Evolutionary conservation across 2,888 invertebrate genomes (phyloP).

Genomic region (Drosophila fulvimacula): DNA sequence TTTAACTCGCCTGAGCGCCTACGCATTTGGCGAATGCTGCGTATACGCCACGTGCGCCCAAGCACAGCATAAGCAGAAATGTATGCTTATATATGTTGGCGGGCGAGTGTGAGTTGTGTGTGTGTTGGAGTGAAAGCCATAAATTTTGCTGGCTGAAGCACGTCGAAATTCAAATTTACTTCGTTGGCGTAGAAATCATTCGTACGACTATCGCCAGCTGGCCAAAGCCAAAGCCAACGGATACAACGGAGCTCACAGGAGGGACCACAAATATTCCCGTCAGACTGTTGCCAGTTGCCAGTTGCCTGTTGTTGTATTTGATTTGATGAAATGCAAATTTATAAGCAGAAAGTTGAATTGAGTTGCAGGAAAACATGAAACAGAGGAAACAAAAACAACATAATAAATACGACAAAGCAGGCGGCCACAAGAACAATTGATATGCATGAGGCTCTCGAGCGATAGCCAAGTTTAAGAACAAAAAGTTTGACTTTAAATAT

Average conservation of each 20-base stretch:
- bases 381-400: conserved; percentile 25
- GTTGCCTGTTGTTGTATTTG: conserved; percentile 32
- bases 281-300: conserved; percentile 23
- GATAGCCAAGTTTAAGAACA: not conserved
- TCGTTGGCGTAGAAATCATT: conserved; percentile 44
- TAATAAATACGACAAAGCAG: conserved; percentile 44
- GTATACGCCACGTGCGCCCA: conserved; percentile 56
- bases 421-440: conserved; percentile 37
- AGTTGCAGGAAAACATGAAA: conserved; percentile 34
- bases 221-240: conserved; percentile 25
- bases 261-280: conserved; percentile 25
- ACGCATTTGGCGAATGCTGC: conserved; percentile 39
- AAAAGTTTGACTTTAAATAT: not conserved
- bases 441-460: conserved; percentile 49
- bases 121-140: conserved; percentile 49
- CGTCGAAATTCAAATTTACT: conserved; percentile 69
- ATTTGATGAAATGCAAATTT: conserved; percentile 72
- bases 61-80: conserved; percentile 40
- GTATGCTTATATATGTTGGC: not conserved
- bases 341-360: conserved; percentile 58
- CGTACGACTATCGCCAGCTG: conserved; percentile 33
- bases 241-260: conserved; percentile 28
- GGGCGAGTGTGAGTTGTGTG: conserved; percentile 16
- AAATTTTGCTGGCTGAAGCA: conserved; percentile 61
- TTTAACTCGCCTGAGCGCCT: conserved; percentile 31